phyloP scores from a whole-genome alignment of 2,888 invertebrate genomes.

The Adelognathus sp. region DNA sequence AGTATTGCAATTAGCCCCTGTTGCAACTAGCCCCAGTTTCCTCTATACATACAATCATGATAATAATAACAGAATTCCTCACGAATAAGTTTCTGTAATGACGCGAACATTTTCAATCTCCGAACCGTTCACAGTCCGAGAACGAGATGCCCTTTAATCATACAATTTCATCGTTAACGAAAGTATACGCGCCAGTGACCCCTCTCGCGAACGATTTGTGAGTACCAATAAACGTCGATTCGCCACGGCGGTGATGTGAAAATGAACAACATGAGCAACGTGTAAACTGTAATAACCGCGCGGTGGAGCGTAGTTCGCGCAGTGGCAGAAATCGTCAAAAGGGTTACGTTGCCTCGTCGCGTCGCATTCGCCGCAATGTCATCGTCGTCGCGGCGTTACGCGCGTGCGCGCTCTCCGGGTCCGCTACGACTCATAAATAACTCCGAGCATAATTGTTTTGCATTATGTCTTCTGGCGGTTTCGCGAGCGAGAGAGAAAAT shows the following conservation, averaged over 20 bases:
- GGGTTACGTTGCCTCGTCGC: conserved; percentile 10
- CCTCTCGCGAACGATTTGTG: conserved; percentile 2
- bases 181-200: not conserved
- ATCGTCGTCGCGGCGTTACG: conserved; percentile 6
- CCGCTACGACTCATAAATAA: conserved; percentile 58
- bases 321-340: conserved; percentile 1
- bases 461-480: conserved; percentile 59
- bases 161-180: not conserved
- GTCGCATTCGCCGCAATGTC: conserved; percentile 20
- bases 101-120: not conserved
- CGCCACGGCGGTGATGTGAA: conserved; percentile 5
- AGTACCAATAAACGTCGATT: conserved; percentile 38
- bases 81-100: not conserved
- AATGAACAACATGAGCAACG: conserved; percentile 15
- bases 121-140: not conserved
- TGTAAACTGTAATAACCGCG: not conserved
- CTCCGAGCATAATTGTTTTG: conserved; percentile 63
- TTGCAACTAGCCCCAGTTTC: not conserved
- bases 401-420: not conserved
- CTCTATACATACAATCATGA: not conserved
- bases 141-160: not conserved
- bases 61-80: not conserved
- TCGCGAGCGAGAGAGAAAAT: conserved; percentile 35
- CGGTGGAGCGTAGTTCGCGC: not conserved
- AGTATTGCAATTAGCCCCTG: no score